Evolutionary conservation across 2,113 vertebrate genomes (phyloP).

Genomic region (Odobenus rosmarus): DNA sequence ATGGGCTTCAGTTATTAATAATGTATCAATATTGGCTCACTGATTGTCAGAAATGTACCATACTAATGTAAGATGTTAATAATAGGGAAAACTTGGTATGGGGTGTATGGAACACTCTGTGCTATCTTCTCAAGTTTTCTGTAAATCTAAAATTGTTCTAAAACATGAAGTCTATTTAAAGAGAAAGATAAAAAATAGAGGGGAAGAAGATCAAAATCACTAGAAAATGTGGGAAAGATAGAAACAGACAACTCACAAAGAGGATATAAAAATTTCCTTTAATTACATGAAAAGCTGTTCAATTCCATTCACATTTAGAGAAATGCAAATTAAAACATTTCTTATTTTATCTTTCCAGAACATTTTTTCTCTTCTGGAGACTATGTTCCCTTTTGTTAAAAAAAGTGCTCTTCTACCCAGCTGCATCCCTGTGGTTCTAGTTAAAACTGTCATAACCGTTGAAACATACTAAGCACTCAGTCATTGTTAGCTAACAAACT

Average conservation of each 20-base stretch:
- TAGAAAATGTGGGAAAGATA: neutral
- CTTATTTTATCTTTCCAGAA: neutral
- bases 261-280: neutral
- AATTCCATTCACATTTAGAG: neutral
- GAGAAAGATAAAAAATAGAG: neutral
- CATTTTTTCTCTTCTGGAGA: neutral
- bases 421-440: neutral
- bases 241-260: neutral
- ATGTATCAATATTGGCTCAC: neutral
- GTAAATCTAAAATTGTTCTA: neutral
- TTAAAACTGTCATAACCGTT: neutral
- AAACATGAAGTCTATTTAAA: neutral
- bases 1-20: neutral
- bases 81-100: neutral
- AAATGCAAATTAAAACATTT: conserved; percentile 35
- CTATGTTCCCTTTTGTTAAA: neutral
- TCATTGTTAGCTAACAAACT: neutral
- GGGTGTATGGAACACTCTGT: neutral
- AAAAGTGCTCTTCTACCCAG: neutral
- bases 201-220: neutral
- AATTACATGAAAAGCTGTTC: neutral
- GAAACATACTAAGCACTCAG: neutral
- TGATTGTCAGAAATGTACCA: neutral
- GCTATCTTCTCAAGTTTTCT: neutral
- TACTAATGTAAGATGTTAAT: neutral